phyloP scores from a whole-genome alignment of 2,797 vertebrate species.

The Enteromius paludinosus region DNA sequence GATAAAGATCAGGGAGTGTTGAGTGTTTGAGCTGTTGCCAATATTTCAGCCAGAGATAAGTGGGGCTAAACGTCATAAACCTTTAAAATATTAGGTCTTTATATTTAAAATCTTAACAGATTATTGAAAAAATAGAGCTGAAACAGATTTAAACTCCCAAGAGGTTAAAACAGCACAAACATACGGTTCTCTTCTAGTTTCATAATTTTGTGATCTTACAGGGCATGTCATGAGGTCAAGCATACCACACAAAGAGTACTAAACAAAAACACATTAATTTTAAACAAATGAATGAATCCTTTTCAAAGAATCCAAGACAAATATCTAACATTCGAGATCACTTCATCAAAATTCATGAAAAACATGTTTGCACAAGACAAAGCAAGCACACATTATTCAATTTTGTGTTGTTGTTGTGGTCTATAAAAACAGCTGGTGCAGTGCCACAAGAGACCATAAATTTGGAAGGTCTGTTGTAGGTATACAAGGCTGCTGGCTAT shows the following conservation, averaged over 20 bases:
- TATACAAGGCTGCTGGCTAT: not conserved
- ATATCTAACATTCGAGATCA: not conserved
- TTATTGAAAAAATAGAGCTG: not conserved
- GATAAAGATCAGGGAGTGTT: slow-evolving; percentile 19
- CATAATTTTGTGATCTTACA: not conserved
- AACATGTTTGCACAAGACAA: not conserved
- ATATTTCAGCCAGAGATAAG: slow-evolving; percentile 21
- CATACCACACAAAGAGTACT: not conserved
- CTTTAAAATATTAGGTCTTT: not conserved
- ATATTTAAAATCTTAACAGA: slow-evolving; percentile 1
- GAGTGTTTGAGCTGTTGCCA: not conserved
- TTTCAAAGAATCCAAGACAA: not conserved
- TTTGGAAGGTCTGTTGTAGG: not conserved
- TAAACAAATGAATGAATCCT: not conserved
- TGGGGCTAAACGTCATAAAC: slow-evolving; percentile 1
- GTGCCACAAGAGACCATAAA: not conserved
- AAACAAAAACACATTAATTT: not conserved
- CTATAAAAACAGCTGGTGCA: not conserved
- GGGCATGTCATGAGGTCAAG: not conserved
- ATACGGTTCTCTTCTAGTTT: not conserved
- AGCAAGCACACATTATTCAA: not conserved
- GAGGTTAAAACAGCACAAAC: not conserved
- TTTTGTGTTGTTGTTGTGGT: not conserved
- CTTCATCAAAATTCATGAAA: not conserved
- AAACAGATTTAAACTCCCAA: not conserved